Percentiles rank a stretch among this genome's conserved stretches.
These are phyloP conservation scores for Coreoperca whiteheadi DNA, from an alignment of 2,113 vertebrate species.

Conservation along the genomic window DNA sequence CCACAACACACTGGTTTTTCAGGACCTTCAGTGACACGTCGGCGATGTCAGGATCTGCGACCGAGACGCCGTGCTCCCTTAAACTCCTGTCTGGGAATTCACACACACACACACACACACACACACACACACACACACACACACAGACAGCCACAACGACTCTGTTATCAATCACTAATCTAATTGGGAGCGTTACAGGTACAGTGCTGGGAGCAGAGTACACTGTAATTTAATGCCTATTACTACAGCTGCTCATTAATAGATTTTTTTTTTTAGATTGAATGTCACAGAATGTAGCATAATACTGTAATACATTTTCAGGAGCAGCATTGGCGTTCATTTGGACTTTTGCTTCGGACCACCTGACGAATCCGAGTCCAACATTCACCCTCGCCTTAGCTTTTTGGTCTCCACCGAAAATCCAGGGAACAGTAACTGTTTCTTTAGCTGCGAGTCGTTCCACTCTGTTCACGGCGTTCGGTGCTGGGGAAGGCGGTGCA, in stretches of 20 bases:
- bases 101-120: constrained; percentile 12
- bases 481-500: too few species aligned
- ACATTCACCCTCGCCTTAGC: too few species aligned
- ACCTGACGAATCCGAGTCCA: background rate
- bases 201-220: background rate
- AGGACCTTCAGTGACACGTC: constrained; percentile 87
- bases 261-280: background rate
- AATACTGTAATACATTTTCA: background rate
- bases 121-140: background rate
- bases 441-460: background rate
- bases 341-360: background rate
- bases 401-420: too few species aligned
- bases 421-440: too few species aligned
- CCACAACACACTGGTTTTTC: constrained; percentile 91
- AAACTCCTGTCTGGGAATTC: constrained; percentile 78
- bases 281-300: background rate
- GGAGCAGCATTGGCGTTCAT: background rate
- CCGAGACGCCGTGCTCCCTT: constrained; percentile 77
- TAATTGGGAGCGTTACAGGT: constrained; percentile 17
- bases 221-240: background rate
- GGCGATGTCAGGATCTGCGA: constrained; percentile 84
- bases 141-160: background rate
- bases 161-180: constrained; percentile 34
- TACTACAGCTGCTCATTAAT: background rate
- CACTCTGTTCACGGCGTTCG: background rate